These are phyloP conservation scores for Sinotaia quadrata DNA, from an alignment of 2,888 invertebrate species.

Conservation along the genomic window DNA sequence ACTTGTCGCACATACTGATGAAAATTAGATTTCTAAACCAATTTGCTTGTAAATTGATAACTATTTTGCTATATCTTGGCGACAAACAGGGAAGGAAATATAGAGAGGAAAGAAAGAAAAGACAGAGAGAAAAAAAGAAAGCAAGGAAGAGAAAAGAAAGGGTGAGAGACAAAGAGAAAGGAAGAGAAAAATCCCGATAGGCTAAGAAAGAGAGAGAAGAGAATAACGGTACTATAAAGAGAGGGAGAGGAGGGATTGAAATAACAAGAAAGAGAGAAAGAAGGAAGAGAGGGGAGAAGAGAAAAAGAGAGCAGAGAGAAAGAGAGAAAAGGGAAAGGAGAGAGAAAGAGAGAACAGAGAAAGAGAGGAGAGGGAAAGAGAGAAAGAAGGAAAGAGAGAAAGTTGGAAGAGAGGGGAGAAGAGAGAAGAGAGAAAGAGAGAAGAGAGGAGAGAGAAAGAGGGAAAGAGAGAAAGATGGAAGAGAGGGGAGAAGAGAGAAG, in stretches of 20 bases:
- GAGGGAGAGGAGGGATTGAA: background rate
- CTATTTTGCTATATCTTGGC: no score
- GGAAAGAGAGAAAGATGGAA: conserved; percentile 1
- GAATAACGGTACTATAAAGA: no score
- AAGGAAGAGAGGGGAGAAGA: no score
- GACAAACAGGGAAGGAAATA: background rate
- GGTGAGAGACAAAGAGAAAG: background rate
- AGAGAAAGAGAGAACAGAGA: background rate
- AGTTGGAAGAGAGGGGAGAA: background rate
- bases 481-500: conserved; percentile 4
- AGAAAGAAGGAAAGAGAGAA: background rate
- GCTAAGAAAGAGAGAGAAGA: no score
- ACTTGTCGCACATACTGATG: no score
- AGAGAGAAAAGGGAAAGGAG: background rate
- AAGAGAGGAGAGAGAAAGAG: background rate
- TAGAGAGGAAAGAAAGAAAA: background rate
- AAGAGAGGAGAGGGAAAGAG: conserved; percentile 1
- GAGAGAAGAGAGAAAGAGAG: background rate
- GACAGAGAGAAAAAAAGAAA: background rate
- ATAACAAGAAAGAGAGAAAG: background rate
- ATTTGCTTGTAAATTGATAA: no score
- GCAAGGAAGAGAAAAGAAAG: background rate
- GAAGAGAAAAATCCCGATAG: no score
- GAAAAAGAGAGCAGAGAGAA: background rate
- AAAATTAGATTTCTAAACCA: no score